phyloP scores from a whole-genome alignment of 2,797 vertebrate species.

The Malurus splendens region DNA sequence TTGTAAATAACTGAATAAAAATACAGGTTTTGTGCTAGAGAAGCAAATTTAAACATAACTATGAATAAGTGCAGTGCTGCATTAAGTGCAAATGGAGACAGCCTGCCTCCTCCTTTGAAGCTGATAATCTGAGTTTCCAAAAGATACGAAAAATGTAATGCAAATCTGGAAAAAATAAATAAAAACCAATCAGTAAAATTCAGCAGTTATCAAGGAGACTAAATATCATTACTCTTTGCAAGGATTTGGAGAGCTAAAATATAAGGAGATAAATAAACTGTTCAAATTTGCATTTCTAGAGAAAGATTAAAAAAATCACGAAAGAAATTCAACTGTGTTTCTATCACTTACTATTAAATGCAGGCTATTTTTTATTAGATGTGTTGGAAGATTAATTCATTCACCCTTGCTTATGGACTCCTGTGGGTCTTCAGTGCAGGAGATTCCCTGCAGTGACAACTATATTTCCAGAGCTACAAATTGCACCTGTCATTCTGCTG shows the following conservation, averaged over 20 bases:
- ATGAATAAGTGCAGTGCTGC: background rate
- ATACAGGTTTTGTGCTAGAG: background rate
- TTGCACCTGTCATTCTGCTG: slow-evolving; percentile 34
- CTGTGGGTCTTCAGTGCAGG: slow-evolving; percentile 12
- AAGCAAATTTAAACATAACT: background rate
- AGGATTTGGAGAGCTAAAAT: background rate
- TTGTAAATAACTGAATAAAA: background rate
- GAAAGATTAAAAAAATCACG: background rate
- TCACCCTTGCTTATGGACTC: slow-evolving; percentile 21
- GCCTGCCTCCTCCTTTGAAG: background rate
- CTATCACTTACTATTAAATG: slow-evolving; percentile 4
- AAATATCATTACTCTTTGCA: background rate
- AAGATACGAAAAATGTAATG: background rate
- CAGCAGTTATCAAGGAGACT: background rate
- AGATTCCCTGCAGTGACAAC: slow-evolving; percentile 57
- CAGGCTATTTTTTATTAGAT: background rate
- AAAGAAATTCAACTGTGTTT: background rate
- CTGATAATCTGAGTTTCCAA: background rate
- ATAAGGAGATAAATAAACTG: background rate
- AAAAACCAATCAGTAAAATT: background rate
- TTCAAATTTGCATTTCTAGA: background rate
- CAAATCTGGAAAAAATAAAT: background rate
- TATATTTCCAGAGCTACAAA: slow-evolving; percentile 41
- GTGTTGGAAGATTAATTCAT: slow-evolving; percentile 1
- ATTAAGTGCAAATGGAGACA: background rate